These are phyloP conservation scores for Urocitellus parryii DNA, from an alignment of 2,113 vertebrate genomes.

Conservation along the genomic window DNA sequence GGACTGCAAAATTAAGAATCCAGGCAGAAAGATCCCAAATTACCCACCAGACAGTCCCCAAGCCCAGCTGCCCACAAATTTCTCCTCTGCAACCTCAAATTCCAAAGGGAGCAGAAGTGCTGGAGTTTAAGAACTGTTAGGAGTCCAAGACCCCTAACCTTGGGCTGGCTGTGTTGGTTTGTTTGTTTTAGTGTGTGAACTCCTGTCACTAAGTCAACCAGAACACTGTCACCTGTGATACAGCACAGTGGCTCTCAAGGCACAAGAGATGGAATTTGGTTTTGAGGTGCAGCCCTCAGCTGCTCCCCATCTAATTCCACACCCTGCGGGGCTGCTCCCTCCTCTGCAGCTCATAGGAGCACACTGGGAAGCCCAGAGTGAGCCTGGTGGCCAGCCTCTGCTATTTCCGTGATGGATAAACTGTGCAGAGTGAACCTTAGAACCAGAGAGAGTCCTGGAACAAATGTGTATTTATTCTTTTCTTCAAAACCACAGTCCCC, in stretches of 20 bases:
- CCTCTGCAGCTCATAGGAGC: not conserved
- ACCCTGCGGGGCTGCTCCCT: not conserved
- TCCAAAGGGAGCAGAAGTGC: accelerated
- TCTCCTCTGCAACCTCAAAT: not conserved
- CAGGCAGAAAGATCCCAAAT: accelerated
- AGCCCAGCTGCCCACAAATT: accelerated
- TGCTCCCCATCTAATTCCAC: accelerated
- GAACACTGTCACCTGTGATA: not conserved
- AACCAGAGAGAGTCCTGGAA: not conserved
- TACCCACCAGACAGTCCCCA: accelerated
- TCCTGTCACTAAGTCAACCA: not conserved
- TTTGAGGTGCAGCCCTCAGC: accelerated
- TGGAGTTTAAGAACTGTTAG: accelerated
- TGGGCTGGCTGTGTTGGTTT: not conserved
- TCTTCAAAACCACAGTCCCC: not conserved
- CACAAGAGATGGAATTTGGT: not conserved
- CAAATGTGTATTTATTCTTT: not conserved
- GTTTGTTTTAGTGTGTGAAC: not conserved
- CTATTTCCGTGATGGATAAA: accelerated
- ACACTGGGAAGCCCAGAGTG: not conserved
- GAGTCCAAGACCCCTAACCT: accelerated
- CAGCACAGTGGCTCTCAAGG: not conserved
- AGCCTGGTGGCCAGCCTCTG: accelerated
- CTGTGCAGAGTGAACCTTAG: accelerated
- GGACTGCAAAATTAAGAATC: accelerated